Evolutionary conservation across 1,140 invertebrate genomes (phyloP).

Genomic region (Monomorium pharaonis): DNA sequence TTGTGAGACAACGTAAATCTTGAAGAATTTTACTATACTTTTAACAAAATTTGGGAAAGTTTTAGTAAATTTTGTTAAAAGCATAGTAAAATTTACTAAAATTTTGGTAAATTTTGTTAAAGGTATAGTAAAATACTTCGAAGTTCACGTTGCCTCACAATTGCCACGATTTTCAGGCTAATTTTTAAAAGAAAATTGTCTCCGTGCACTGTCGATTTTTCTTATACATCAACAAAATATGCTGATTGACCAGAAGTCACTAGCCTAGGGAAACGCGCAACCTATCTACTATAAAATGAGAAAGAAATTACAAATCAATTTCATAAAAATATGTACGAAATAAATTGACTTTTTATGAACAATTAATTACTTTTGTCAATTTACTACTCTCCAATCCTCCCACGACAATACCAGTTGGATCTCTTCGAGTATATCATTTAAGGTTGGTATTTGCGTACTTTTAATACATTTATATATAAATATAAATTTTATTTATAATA

Average conservation of each 20-base stretch:
- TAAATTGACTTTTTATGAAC: constrained; percentile 53
- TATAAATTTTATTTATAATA: no score
- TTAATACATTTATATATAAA: not conserved
- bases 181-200: no score
- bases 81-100: no score
- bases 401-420: not conserved
- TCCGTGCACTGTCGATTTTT: no score
- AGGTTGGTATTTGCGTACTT: not conserved
- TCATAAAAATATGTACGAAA: constrained; percentile 40
- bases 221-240: not conserved
- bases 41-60: no score
- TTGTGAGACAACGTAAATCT: no score
- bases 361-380: not conserved
- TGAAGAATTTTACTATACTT: no score
- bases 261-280: not conserved
- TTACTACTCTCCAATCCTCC: not conserved
- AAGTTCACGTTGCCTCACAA: no score
- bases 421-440: not conserved
- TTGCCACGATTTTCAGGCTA: no score
- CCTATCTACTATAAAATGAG: not conserved
- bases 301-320: constrained; percentile 10
- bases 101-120: no score
- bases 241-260: not conserved
- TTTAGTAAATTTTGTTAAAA: no score
- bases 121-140: no score